Base-by-base conservation (phyloP, 2,888 invertebrate genomes). In the Eurytoma adleriae region DNA sequence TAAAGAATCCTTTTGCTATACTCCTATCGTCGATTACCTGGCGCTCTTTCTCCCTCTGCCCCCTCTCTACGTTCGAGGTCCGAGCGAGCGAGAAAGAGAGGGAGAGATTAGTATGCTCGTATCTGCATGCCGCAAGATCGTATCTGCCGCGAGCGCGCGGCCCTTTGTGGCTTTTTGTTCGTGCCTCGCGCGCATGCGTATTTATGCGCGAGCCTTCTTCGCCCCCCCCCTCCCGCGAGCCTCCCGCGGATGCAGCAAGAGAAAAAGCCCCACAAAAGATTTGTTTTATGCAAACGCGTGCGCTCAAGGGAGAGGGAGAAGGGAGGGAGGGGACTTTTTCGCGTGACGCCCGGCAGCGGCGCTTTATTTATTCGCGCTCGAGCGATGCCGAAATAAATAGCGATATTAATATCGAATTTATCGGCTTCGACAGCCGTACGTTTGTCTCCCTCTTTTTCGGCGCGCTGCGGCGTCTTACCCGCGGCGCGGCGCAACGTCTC, bases 121-220 rank as follows among this genome's bases (percentile, higher is more conserved):
- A 89, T 90, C 89, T 89, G 89, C 88, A 88, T 87, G 87, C 89
- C 87, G 86, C 86, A 85, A 89, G 89, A 90, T 90, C 88, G 89
- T 90, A 89, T 90, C 90, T 88, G 85, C 86, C 84, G 86, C 85
- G 85, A 87, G 86, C 59, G 70, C 86, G 88, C 85, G 86, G 87
- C 83, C 87, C 88, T 89, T 89, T 88, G 87, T 89, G 85, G 85
- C 84, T 88, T 89, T 89, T 89, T 89, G 86, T 88, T 89, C 84
- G 74, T 85, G 86, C 86, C 84, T 86, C 69, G 20, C 24, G 66
- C 85, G 87, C 86, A 86, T 86, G 86, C 86, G 88, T 89, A 88
- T 89, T 88, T 89, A 89, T 89, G 88, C 85, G 87, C 86, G 83
- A 85, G 71, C 57, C 61, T 30, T 80, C 68, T 62, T 27, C 64